Evolutionary conservation across 2,113 vertebrate species (phyloP).

Genomic region (Rhea americana): DNA sequence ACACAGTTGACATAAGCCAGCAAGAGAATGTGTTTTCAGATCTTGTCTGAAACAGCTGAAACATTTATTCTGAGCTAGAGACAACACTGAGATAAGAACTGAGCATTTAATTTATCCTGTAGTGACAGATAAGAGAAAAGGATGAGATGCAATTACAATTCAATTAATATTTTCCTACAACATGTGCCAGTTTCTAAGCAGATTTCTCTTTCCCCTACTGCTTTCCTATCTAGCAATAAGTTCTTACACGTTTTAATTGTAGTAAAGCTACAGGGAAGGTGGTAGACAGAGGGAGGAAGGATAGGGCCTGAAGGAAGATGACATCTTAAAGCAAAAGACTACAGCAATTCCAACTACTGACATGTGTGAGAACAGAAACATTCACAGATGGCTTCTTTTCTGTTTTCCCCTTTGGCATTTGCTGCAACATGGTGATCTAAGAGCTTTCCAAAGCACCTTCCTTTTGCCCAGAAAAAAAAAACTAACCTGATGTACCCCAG

Average conservation of each 20-base stretch:
- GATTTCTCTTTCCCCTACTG: background rate
- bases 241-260: background rate
- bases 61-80: constrained; percentile 37
- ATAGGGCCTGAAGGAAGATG: accelerated
- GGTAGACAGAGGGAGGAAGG: background rate
- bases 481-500: accelerated
- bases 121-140: background rate
- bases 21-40: constrained; percentile 30
- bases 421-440: background rate
- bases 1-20: constrained; percentile 12
- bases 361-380: background rate
- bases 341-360: background rate
- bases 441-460: background rate
- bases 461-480: background rate
- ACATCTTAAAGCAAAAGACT: background rate
- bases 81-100: constrained; percentile 49
- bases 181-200: constrained; percentile 3
- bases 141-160: background rate
- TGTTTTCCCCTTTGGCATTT: background rate
- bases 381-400: no score
- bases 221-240: background rate
- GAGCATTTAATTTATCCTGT: constrained; percentile 9
- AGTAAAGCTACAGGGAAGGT: background rate
- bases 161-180: constrained; percentile 8
- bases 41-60: constrained; percentile 27